Conservation (phyloP, 1,140 invertebrate genomes). For the Wiebesia pumilae region DNA sequence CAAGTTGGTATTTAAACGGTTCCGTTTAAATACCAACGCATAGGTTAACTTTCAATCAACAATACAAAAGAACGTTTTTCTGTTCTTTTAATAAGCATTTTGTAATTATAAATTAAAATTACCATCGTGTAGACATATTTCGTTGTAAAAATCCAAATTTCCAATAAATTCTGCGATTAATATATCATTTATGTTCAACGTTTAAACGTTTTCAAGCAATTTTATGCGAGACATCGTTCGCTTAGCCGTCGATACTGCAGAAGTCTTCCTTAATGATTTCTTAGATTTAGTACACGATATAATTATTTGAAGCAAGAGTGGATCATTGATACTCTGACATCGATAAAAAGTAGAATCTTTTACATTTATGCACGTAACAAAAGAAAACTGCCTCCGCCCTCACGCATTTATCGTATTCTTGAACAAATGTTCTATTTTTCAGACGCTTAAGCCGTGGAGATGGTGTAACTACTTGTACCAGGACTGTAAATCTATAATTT, state of each 20-base stretch:
- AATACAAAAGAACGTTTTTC: not conserved
- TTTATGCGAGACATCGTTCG: not conserved
- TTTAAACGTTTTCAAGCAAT: not conserved
- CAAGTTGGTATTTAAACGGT: no score
- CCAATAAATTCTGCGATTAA: not conserved
- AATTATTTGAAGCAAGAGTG: not conserved
- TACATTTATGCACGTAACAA: no score
- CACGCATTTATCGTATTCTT: no score
- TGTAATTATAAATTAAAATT: slow-evolving; percentile 7
- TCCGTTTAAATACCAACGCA: no score
- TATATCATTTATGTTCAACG: not conserved
- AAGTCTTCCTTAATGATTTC: not conserved
- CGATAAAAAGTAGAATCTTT: no score
- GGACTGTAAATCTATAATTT: no score
- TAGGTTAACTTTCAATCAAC: not conserved
- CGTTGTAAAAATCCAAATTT: not conserved
- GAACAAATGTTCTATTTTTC: no score
- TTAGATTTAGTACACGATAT: not conserved
- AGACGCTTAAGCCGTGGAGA: no score
- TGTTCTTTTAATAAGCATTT: not conserved
- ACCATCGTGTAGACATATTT: slow-evolving; percentile 49
- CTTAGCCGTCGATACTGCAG: not conserved
- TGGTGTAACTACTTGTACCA: no score
- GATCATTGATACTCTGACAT: no score
- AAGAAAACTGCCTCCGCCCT: no score